Base-by-base conservation (phyloP, 2,888 invertebrate species). In the Notocelia uddmanniana region DNA sequence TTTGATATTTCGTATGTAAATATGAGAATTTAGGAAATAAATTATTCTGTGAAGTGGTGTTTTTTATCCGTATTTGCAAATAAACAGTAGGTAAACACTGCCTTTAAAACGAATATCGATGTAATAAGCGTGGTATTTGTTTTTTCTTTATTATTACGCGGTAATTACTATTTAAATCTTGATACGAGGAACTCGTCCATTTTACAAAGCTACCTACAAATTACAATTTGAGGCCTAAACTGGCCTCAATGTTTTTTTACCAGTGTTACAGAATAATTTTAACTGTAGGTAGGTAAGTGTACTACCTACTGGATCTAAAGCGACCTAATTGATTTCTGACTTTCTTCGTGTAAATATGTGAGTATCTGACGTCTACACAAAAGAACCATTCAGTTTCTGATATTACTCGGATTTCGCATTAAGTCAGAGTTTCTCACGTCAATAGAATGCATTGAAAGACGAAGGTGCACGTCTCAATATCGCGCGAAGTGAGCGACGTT, bases 401-500 rank as follows among this genome's bases (percentile, higher is more conserved):
- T 21, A 60, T 55, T 18, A 52, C 55, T 62, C 19, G 72, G 68
- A 54, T 72, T 68, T 62, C 34, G 50, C 60, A 50, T 59, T 57
- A 64, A 64, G 62, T 48, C 18, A 76, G 71, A 69, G 76, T 77
- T 78, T 78, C 77, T 76, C 81, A 76, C 79, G 81, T 83, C 83
- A 81, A 74, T 76, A 69, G 80, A 81, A 82, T 79, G 80, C 80
- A 79, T 73, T 71, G 75, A 75, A 68, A 74, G 74, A 72, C 79
- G 74, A 78, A 78, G 77, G 75, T 69, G 78, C 77, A 79, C 80
- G 79, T 85, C 82, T 83, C 84, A 85, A 86, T 86, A 85, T 85
- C 76, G 76, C 77, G 77, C 69, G 73, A 78, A 77, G 80, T 76
- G 80, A 80, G 79, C 78, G 80, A 79, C 78, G 78, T 74, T 76